phyloP scores from a whole-genome alignment of 2,113 vertebrate genomes.

The Excalfactoria chinensis region DNA sequence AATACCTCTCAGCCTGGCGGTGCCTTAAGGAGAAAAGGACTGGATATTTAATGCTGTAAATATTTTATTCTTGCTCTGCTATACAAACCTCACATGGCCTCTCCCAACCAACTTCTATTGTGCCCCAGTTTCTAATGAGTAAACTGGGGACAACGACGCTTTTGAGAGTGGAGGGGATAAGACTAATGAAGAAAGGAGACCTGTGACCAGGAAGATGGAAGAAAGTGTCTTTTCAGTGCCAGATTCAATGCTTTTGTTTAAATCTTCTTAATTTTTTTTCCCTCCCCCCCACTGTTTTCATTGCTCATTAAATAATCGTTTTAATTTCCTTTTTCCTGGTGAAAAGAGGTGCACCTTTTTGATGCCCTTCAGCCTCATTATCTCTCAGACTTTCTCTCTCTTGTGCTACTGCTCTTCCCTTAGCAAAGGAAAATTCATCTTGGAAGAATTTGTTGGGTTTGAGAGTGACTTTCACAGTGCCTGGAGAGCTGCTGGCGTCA shows the following conservation, averaged over 20 bases:
- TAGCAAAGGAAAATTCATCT: neutral
- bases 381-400: neutral
- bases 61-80: slow-evolving; percentile 53
- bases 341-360: neutral
- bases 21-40: slow-evolving; percentile 11
- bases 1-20: neutral
- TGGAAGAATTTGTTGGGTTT: neutral
- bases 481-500: neutral
- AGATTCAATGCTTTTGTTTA: neutral
- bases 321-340: slow-evolving; percentile 28
- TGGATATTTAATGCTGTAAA: neutral
- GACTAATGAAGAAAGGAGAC: neutral
- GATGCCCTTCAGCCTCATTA: neutral
- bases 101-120: slow-evolving; percentile 31
- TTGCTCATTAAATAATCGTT: slow-evolving; percentile 11
- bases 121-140: slow-evolving; percentile 42
- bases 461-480: neutral
- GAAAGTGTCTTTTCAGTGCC: neutral
- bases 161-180: neutral
- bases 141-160: slow-evolving; percentile 8
- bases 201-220: neutral
- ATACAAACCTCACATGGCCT: neutral
- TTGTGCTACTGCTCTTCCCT: neutral
- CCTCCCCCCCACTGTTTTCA: neutral
- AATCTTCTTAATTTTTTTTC: slow-evolving; percentile 30